Evolutionary conservation across 2,888 invertebrate species (phyloP), one percentile per base, ranked within the genome.

Genomic region (Watsonalla binaria): DNA sequence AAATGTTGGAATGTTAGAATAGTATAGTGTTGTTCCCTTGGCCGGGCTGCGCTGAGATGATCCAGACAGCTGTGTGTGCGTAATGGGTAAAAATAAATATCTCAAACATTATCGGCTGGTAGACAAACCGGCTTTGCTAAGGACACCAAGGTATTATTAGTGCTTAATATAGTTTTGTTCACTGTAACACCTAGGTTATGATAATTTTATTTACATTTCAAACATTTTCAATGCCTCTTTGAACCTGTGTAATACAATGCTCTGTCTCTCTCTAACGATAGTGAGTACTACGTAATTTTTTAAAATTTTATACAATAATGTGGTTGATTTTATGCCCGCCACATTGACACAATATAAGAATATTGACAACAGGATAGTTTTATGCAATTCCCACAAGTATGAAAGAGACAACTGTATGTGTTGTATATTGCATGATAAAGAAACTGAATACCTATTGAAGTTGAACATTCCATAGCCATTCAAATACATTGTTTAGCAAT

Each of bases 11-110:
- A 42, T 42, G 42, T 37, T 37, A 37, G 37, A 37, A 37, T 66
- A 65, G 71, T 65, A 71, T 77, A 75, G 74, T 74, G 72, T 78
- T 83, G 80, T 84, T 84, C 78, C 82, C 78, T 75, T 77, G 84
- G 80, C 86, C 84, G 87, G 87, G 87, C 80, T 79, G 87, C 86
- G 87, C 80, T 79, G 80, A 79, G 82, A 80, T 78, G 77, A 71
- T 66, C 65, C 79, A 81, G 87, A 87, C 88, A 89, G 89, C 89
- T 86, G 86, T 82, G 84, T 75, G 73, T 80, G 84, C 87, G 90
- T 89, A 90, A 90, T 81, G 88, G 79, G 85, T 90, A 90, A 89
- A 90, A 90, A 90, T 90, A 90, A 90, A 90, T 89, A 88, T 24
- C 84, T 76, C 82, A 80, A 76, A 83, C 85, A 86, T 84, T 88